Evolutionary conservation across 2,888 invertebrate genomes (phyloP).

Genomic region (Chouioia cunea): DNA sequence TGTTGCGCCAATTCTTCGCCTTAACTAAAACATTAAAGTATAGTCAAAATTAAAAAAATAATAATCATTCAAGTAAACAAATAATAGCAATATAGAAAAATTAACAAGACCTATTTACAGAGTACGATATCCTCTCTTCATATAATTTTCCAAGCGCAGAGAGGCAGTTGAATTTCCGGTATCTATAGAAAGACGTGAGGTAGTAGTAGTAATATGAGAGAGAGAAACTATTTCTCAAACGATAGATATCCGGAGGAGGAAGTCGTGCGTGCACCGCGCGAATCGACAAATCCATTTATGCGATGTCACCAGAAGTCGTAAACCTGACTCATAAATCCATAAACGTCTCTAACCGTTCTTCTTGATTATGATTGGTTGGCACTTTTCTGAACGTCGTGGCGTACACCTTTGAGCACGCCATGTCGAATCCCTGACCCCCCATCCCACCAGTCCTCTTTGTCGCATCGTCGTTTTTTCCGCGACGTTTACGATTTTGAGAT

Average conservation of each 20-base stretch:
- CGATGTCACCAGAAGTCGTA: constrained; percentile 35
- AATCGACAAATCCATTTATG: constrained; percentile 39
- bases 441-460: no score
- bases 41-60: no score
- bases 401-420: background rate
- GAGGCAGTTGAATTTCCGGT: constrained; percentile 26
- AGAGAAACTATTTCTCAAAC: constrained; percentile 33
- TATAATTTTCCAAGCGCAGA: constrained; percentile 14
- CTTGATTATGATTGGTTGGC: constrained; percentile 33
- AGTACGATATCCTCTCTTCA: background rate
- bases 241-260: constrained; percentile 35
- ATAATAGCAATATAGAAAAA: no score
- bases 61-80: no score
- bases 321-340: constrained; percentile 42
- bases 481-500: constrained; percentile 25
- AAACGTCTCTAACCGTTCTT: constrained; percentile 17
- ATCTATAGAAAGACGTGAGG: constrained; percentile 7
- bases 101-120: no score
- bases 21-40: no score
- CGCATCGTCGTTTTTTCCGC: no score
- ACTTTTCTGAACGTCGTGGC: background rate
- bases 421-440: background rate
- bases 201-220: no score
- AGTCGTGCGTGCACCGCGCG: constrained; percentile 6
- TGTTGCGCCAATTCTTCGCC: no score